phyloP scores from a whole-genome alignment of 2,113 vertebrate genomes.

The Athene noctua region DNA sequence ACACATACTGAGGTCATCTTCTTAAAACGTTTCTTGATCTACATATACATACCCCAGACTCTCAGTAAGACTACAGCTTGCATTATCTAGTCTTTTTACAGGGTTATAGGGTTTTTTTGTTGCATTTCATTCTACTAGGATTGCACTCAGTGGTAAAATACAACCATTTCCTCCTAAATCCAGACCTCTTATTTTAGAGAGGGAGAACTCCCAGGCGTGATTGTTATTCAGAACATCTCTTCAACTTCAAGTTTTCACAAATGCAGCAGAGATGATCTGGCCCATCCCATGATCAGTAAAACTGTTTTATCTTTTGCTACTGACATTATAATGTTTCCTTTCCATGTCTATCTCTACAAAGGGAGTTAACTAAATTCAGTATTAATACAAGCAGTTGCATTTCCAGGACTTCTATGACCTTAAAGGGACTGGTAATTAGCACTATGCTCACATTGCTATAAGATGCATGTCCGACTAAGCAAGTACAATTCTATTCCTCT shows the following conservation, averaged over 20 bases:
- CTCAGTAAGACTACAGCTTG: not conserved
- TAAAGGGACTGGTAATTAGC: not conserved
- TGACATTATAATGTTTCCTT: not conserved
- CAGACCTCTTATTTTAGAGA: not conserved
- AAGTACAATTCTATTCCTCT: not conserved
- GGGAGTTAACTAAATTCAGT: not conserved
- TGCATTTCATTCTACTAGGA: not conserved
- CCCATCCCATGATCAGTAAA: not conserved
- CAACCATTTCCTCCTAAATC: not conserved
- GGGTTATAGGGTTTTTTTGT: not conserved
- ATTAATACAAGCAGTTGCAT: not conserved
- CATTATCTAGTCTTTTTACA: not conserved
- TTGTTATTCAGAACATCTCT: not conserved
- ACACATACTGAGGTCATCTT: not conserved
- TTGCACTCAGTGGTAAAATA: not conserved
- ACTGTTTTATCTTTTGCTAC: not conserved
- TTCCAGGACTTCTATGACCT: not conserved
- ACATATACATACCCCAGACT: not conserved
- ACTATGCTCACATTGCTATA: not conserved
- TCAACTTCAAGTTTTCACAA: not conserved
- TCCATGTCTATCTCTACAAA: not conserved
- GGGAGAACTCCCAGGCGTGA: not conserved
- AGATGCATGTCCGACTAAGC: not conserved
- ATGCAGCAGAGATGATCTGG: not conserved
- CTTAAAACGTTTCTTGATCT: not conserved